Evolutionary conservation across 92 coral and sea anemone genomes (phyloP), one percentile per base, ranked within the genome.

Genomic region (Hydrozoanthus gracilis): DNA sequence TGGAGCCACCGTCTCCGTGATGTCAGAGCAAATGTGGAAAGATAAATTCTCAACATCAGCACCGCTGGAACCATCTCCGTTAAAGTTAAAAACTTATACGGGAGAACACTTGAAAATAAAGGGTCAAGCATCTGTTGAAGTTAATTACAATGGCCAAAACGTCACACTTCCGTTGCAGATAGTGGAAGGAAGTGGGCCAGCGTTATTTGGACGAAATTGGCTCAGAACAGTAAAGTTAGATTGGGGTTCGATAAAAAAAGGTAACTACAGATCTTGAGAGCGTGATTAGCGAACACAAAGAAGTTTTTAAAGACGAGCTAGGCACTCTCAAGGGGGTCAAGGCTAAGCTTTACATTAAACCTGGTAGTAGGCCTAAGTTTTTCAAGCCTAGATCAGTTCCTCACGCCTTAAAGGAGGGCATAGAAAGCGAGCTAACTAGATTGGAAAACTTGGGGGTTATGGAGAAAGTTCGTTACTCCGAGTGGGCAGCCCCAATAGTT

Each of bases 401-500:
- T 8, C 77, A 76, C 17, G 88, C 91, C 17, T 39, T 73, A n/a
- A 74, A 82, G 49, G 91, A 35, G 14, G 76, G 35, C 44, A 74
- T 82, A 7, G 83, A 58, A 18, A 62, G 75, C 35, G 77, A 88
- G 27, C 18, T 88, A 44, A 12, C 18, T 56, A 60, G 84, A 5
- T 51, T 90, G 71, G 93, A 90, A 71, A 62, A 60, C n/a, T 64
- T 82, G 66, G 90, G 92, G 6, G 83, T 52, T 44, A 46, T 91
- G 64, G 92, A 88, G 76, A 88, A 88, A 71, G 86, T 88, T 47
- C 88, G 73, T 3, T 79, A 82, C 45, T 85, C 77, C n/a, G 90
- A 91, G 16, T 88, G 65, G 87, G 92, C 92, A 7, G 46, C 89
- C 13, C 89, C 87, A 10, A 83, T 88, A 4, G 91, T 91, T 11